Evolutionary conservation across 2,888 invertebrate species (phyloP).

Genomic region (Ischnus inquisitorius): DNA sequence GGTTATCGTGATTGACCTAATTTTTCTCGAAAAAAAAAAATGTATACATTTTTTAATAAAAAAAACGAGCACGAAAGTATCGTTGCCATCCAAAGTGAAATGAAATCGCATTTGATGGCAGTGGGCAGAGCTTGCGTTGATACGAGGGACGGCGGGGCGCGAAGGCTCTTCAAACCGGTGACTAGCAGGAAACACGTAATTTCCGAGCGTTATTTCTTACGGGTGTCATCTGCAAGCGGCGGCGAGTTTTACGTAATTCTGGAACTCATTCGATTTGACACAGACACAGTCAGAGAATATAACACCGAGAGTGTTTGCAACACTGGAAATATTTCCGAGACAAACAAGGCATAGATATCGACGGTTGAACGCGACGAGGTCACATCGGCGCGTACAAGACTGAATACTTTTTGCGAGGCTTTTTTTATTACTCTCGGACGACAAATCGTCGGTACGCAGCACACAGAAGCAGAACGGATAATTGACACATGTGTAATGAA

Average conservation of each 20-base stretch:
- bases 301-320: constrained; percentile 11
- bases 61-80: not conserved
- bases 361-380: not conserved
- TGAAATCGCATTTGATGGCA: constrained; percentile 12
- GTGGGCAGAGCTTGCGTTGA: not conserved
- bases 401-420: too few species aligned
- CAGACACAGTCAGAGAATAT: constrained; percentile 6
- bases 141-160: constrained; percentile 3
- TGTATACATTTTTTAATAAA: too few species aligned
- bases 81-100: not conserved
- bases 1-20: too few species aligned
- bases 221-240: constrained; percentile 79
- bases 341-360: constrained; percentile 8
- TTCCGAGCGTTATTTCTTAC: constrained; percentile 70
- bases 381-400: too few species aligned
- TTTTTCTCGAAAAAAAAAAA: too few species aligned
- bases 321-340: constrained; percentile 7
- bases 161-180: constrained; percentile 40
- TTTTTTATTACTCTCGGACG: too few species aligned
- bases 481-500: too few species aligned
- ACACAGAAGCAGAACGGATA: too few species aligned
- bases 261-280: constrained; percentile 69
- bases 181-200: constrained; percentile 79
- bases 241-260: constrained; percentile 79
- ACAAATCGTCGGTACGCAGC: too few species aligned